Percentiles rank a stretch among this genome's conserved stretches.
phyloP scores from a whole-genome alignment of 2,797 vertebrate genomes.

The Arnoldichthys spilopterus region DNA sequence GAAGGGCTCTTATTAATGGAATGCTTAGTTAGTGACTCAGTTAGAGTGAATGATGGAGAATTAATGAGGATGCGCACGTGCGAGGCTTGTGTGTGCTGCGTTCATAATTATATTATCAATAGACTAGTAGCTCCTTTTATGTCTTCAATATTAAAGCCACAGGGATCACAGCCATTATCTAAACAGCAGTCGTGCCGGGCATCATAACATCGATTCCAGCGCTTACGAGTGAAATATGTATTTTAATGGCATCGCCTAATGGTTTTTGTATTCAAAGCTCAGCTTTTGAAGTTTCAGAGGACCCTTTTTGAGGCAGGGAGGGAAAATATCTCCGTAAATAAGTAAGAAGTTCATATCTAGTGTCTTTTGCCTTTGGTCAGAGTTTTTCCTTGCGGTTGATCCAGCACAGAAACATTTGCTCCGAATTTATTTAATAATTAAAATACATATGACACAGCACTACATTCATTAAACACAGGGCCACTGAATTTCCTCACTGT shows the following conservation, averaged over 20 bases:
- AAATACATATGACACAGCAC: not conserved
- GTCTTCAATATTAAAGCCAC: conserved; percentile 5
- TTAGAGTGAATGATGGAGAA: conserved; percentile 43
- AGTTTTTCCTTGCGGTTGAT: not conserved
- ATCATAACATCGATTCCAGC: not conserved
- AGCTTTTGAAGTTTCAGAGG: not conserved
- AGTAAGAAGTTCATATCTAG: not conserved
- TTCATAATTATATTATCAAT: conserved; percentile 8
- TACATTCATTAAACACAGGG: too few species aligned
- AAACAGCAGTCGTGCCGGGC: not conserved
- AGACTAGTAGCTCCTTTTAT: not conserved
- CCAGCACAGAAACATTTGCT: not conserved
- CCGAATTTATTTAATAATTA: not conserved
- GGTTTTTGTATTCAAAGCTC: not conserved
- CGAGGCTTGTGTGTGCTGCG: not conserved
- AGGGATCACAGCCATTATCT: not conserved
- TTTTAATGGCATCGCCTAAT: conserved; percentile 9
- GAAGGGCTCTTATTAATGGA: conserved; percentile 42
- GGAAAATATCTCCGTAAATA: not conserved
- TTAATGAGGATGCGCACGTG: conserved; percentile 27
- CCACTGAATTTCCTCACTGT: too few species aligned
- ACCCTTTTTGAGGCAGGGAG: not conserved
- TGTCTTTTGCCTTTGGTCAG: too few species aligned
- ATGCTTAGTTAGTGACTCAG: conserved; percentile 16
- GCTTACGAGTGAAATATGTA: not conserved